Percentiles rank a stretch among this genome's conserved stretches.
phyloP scores from a whole-genome alignment of 2,113 vertebrate species.

The Ammodramus savannarum region DNA sequence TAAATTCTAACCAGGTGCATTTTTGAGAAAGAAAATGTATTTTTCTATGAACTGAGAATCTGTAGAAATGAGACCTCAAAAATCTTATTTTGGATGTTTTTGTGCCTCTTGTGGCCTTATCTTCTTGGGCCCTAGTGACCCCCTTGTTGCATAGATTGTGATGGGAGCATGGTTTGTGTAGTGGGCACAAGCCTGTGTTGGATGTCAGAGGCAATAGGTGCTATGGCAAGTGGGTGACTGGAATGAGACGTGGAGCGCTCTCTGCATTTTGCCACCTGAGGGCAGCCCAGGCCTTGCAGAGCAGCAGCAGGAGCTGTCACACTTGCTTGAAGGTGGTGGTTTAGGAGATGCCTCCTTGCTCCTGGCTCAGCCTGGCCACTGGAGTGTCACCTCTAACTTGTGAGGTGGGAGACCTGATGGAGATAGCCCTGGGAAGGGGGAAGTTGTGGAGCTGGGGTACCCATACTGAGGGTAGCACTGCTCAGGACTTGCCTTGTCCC shows the following conservation, averaged over 20 bases:
- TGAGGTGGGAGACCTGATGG: not conserved
- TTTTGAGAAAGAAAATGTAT: not conserved
- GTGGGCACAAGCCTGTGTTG: not conserved
- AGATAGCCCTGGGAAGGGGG: not conserved
- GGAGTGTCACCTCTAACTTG: not conserved
- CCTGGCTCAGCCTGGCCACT: not conserved
- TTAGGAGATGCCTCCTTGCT: not conserved
- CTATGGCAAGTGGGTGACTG: not conserved
- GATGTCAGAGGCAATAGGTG: not conserved
- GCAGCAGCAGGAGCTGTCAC: not conserved
- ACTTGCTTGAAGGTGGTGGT: not conserved
- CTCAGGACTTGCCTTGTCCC: not conserved
- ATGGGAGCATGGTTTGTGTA: not conserved
- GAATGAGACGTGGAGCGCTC: not conserved
- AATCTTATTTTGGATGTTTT: not conserved
- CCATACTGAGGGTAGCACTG: fast-evolving
- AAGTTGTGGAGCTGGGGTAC: not conserved
- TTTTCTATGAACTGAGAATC: not conserved
- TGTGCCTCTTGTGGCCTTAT: not conserved
- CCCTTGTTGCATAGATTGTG: not conserved
- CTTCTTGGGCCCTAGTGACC: not conserved
- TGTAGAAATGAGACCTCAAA: not conserved
- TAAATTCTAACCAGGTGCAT: not conserved
- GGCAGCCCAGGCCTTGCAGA: not conserved
- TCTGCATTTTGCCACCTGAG: conserved; percentile 53